Evolutionary conservation across 2,888 invertebrate genomes (phyloP).

Genomic region (Sepiola atlantica): DNA sequence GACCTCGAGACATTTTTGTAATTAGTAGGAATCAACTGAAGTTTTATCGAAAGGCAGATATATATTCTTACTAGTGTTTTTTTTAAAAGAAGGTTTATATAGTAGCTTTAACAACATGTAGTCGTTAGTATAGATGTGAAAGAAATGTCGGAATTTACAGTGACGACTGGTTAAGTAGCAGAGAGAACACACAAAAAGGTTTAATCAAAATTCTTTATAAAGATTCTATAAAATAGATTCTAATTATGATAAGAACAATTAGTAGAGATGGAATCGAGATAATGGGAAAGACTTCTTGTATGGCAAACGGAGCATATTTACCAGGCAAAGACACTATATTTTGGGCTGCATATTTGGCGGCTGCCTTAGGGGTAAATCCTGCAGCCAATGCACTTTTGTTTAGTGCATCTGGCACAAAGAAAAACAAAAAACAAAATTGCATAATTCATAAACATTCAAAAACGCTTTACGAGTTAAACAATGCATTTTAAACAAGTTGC

Average conservation of each 20-base stretch:
- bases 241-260: not conserved
- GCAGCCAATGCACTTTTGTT: not conserved
- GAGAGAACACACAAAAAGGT: not conserved
- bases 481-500: not conserved
- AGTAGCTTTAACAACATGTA: not conserved
- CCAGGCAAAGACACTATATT: not conserved
- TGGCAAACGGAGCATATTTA: constrained; percentile 14
- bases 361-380: not conserved
- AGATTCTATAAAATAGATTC: not conserved
- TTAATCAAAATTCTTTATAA: not conserved
- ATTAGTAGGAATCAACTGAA: not conserved
- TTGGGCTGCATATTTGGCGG: not conserved
- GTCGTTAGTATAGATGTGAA: not conserved
- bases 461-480: not conserved
- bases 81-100: not conserved
- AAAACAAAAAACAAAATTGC: constrained; percentile 1
- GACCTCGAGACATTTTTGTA: not conserved
- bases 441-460: not conserved
- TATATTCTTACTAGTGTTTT: not conserved
- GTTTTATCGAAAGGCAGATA: not conserved
- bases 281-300: not conserved
- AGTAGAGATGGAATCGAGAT: not conserved
- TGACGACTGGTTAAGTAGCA: not conserved
- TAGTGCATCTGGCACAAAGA: not conserved
- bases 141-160: not conserved